Base-by-base conservation (phyloP, 2,888 invertebrate genomes). In the Cheilosia pagana region DNA sequence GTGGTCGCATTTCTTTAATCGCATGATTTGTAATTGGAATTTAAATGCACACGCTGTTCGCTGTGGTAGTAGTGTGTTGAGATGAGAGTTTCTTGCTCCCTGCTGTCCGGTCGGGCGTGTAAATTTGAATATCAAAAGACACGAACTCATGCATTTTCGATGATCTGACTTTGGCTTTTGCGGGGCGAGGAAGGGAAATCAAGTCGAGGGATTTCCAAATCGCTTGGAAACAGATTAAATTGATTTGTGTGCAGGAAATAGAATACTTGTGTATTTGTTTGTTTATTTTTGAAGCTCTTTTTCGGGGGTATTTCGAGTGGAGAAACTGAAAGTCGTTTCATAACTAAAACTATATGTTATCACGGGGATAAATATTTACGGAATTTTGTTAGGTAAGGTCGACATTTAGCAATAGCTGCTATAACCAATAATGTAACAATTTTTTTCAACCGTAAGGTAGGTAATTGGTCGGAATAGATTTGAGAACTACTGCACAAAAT, bases 191-290 rank as follows among this genome's bases (percentile, higher is more conserved):
- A 35, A 3, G 12, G 35, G 12, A 48, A 50, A 39, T 23, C n/a
- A 63, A 48, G 2, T 14, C 2, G 23, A 45, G 5, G 41, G 35
- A 78, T 71, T 78, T 71, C 57, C 28, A 68, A 68, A 77, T n/a
- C 19, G n/a, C 48, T 77, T 50, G n/a, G 28, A 71, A 65, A 71
- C 63, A 57, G 43, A 78, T 78, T 59, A 71, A 78, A 65, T 63
- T 71, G 28, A 63, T 78, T 78, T 63, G 48, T 65, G 19, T 43
- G 16, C 3, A 35, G 48, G 25, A 43, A 52, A 59, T 12, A 31
- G 48, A 52, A 12, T 14, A 41, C 25, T 28, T 28, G 25, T 25
- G 25, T n/a, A n/a, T 39, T 21, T 14, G 35, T 19, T 78, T 23
- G 25, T 41, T 68, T 68, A 16, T 50, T 41, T 65, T 50, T 10